A percentile compares a stretch with the other conserved stretches of the same genome.
phyloP scores from a whole-genome alignment of 2,888 invertebrate genomes.

The Watsonalla binaria region DNA sequence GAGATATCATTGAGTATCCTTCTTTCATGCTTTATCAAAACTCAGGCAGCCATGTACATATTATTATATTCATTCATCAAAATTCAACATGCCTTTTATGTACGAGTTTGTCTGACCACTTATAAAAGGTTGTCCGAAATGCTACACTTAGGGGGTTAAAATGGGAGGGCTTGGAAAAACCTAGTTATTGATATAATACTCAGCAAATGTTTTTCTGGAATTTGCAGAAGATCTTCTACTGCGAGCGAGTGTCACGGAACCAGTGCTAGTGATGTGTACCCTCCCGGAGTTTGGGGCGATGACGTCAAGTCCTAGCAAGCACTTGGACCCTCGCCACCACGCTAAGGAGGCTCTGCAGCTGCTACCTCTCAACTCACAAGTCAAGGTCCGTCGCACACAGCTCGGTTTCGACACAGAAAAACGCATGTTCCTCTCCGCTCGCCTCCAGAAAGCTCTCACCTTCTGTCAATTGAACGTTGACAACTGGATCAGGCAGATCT shows the following conservation, averaged over 20 bases:
- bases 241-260: slow-evolving; percentile 80
- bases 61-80: no score
- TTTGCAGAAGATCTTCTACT: slow-evolving; percentile 78
- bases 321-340: slow-evolving; percentile 75
- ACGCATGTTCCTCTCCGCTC: slow-evolving; percentile 80
- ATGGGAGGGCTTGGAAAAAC: no score
- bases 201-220: slow-evolving; percentile 6
- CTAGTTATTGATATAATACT: slow-evolving; percentile 1
- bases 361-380: slow-evolving; percentile 60
- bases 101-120: no score
- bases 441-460: slow-evolving; percentile 81
- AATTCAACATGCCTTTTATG: no score
- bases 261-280: slow-evolving; percentile 82
- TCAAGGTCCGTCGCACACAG: slow-evolving; percentile 74
- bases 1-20: no score
- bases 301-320: slow-evolving; percentile 69
- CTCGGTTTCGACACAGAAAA: slow-evolving; percentile 81
- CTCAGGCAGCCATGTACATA: no score
- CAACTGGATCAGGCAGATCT: slow-evolving; percentile 81
- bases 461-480: slow-evolving; percentile 82
- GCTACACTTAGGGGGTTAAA: no score
- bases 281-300: slow-evolving; percentile 75
- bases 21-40: neutral
- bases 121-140: no score
- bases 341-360: slow-evolving; percentile 75